Percentiles rank a stretch among this genome's conserved stretches.
Evolutionary conservation across 2,797 vertebrate species (phyloP).

Genomic region (Phalloptychus januarius): DNA sequence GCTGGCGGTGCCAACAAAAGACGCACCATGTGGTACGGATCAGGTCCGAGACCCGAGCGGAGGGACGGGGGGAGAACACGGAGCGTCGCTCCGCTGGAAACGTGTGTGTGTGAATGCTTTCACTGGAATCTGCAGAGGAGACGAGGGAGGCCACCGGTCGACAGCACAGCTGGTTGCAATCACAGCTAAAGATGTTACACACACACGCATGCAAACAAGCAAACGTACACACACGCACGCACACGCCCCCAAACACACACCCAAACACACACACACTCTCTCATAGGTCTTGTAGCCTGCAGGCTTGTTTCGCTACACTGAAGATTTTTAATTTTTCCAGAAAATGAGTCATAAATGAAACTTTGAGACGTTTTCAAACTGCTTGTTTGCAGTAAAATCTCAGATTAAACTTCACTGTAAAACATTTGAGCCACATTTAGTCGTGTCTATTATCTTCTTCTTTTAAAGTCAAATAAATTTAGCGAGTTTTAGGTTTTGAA

Average conservation of each 20-base stretch:
- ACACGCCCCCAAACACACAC: conserved; percentile 9
- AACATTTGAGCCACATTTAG: no score
- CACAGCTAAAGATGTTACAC: conserved; percentile 47
- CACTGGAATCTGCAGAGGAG: conserved; percentile 49
- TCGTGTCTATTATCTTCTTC: no score
- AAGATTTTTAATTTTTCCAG: background rate
- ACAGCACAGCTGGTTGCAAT: conserved; percentile 82
- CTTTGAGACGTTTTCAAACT: background rate
- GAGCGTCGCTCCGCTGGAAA: background rate
- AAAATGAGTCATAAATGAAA: background rate
- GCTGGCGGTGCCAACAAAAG: conserved; percentile 24
- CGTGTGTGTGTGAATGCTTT: background rate
- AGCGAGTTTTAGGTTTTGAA: no score
- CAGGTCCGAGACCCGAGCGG: conserved; percentile 15
- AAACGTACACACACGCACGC: conserved; percentile 11
- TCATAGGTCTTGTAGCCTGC: conserved; percentile 14
- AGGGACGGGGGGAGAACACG: background rate
- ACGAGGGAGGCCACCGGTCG: conserved; percentile 60
- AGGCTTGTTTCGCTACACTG: background rate
- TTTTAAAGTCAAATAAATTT: no score
- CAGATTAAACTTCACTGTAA: background rate
- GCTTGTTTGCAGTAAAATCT: background rate
- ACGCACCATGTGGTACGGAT: conserved; percentile 13
- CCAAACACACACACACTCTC: conserved; percentile 12
- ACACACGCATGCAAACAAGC: conserved; percentile 9